Percentiles rank a stretch among this genome's conserved stretches.
These are phyloP conservation scores for Anoncus sp. DNA, from an alignment of 2,888 invertebrate genomes.

Conservation along the genomic window DNA sequence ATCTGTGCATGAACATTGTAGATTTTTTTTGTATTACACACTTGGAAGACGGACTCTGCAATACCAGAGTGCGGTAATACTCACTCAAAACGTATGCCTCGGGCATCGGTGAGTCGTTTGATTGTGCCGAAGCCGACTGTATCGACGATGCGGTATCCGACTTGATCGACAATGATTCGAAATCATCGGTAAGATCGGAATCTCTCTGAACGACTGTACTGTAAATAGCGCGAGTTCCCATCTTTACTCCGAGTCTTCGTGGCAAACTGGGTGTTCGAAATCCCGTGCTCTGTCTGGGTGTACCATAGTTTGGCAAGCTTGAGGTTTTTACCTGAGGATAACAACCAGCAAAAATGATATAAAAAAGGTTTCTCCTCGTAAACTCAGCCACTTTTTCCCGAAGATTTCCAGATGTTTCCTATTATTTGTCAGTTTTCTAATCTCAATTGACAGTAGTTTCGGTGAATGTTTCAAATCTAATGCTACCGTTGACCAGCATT, in stretches of 20 bases:
- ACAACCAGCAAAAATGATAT: background rate
- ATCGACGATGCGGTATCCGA: conserved; percentile 80
- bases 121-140: conserved; percentile 78
- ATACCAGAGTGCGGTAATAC: background rate
- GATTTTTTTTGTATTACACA: background rate
- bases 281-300: conserved; percentile 74
- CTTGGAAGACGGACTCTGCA: background rate
- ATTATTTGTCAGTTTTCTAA: too few species aligned
- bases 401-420: too few species aligned
- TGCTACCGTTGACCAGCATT: too few species aligned
- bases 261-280: conserved; percentile 78
- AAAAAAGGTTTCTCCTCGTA: too few species aligned
- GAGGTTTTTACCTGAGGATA: conserved; percentile 75
- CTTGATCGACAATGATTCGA: conserved; percentile 79
- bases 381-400: too few species aligned
- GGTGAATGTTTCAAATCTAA: too few species aligned
- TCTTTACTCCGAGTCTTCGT: conserved; percentile 88
- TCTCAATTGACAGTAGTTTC: too few species aligned
- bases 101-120: conserved; percentile 81
- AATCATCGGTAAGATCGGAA: conserved; percentile 78
- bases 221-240: conserved; percentile 89
- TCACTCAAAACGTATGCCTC: conserved; percentile 86
- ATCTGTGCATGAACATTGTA: conserved; percentile 78
- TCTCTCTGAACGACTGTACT: conserved; percentile 79
- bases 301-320: conserved; percentile 79